Base-by-base conservation (phyloP, 2,888 invertebrate species). In the Cordilura impudica region DNA sequence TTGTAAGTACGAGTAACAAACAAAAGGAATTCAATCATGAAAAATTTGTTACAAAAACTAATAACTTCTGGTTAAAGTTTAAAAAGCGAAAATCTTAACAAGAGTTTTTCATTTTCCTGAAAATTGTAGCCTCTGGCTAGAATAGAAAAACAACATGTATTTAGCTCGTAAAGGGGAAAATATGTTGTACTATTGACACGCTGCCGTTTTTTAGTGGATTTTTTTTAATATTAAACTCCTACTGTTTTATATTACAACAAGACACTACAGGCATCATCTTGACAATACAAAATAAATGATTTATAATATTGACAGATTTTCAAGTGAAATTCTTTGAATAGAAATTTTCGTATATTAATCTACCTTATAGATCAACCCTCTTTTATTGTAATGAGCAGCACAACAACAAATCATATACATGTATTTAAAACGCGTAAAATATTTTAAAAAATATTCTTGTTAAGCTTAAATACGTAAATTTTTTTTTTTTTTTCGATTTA, bases 151-250 rank as follows among this genome's bases (percentile, higher is more conserved):
- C 19, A 12, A 21, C 10, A 10, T 19, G 12, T 45, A 1, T 16
- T 35, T 61, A 6, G n/a, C 29, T 54, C 3, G n/a, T 31, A 65
- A 70, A 61, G 31, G 75, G 69, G 56, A 49, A 72, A 49, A 56
- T 61, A 21, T 31, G 4, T 19, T 35, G 19, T 7, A 18, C 16
- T 23, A 26, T 58, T 60, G 18, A 26, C 66, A 72, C 49, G 39
- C 16, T 35, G 45, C 35, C 12, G 12, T 58, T 53, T 63, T 77
- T 67, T 23, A 14, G 19, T 26, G 16, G 56, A 78, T 78, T 78
- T 63, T 35, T 14, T 67, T 72, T 79, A 81, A 79, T 82, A 83
- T 83, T 83, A 82, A 84, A 82, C 84, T 83, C 84, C 83, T 75
- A 83, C 84, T 83, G 84, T 60, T 82, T 67, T 65, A 73, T 73